Percentiles rank a stretch among this genome's conserved stretches.
These are phyloP conservation scores for Pachymerium ferrugineum DNA, from an alignment of 2,888 invertebrate genomes.

Conservation along the genomic window DNA sequence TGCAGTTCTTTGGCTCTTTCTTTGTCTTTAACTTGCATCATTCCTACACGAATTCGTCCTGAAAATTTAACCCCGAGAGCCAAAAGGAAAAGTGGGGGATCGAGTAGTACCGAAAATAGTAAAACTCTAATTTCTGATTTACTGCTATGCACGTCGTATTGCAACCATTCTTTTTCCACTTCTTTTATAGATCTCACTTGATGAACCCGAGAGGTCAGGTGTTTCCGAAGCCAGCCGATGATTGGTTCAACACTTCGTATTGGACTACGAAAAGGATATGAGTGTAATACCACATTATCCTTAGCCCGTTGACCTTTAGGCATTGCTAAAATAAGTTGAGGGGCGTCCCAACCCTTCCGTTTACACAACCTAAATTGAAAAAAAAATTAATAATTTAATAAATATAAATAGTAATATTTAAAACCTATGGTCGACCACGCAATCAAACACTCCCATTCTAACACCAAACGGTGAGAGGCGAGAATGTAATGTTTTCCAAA, in stretches of 20 bases:
- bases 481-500: constrained; percentile 49
- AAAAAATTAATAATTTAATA: constrained; percentile 7
- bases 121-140: constrained; percentile 44
- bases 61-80: constrained; percentile 53
- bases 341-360: constrained; percentile 50
- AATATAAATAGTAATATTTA: not conserved
- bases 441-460: constrained; percentile 51
- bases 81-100: constrained; percentile 52
- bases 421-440: constrained; percentile 49
- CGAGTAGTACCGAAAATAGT: constrained; percentile 48
- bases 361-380: constrained; percentile 48
- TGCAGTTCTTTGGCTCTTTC: constrained; percentile 34
- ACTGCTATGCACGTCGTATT: constrained; percentile 40
- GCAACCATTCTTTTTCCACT: constrained; percentile 45
- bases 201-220: constrained; percentile 48
- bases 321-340: constrained; percentile 50
- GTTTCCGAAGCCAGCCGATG: constrained; percentile 50
- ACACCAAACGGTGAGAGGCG: constrained; percentile 51
- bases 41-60: constrained; percentile 52
- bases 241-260: constrained; percentile 43
- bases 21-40: constrained; percentile 40
- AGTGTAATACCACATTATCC: constrained; percentile 49
- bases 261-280: constrained; percentile 43
- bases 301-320: constrained; percentile 51
- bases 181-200: constrained; percentile 44